Percentiles rank a stretch among this genome's conserved stretches.
phyloP scores from a whole-genome alignment of 2,113 vertebrate species.

The Zosterops lateralis region DNA sequence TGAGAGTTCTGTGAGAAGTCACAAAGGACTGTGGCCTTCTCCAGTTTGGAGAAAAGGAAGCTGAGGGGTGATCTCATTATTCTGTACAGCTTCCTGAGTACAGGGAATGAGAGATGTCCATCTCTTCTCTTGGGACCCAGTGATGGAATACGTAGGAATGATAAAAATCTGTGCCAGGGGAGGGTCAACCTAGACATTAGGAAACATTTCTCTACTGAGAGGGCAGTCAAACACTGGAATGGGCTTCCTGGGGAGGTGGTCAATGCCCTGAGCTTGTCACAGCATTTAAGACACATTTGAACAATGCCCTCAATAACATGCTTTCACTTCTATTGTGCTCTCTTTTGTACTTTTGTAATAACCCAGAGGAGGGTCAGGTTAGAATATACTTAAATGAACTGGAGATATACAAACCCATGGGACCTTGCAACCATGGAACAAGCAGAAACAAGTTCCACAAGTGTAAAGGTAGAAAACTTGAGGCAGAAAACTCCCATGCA shows the following conservation, averaged over 20 bases:
- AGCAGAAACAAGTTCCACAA: not conserved
- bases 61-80: not conserved
- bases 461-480: not conserved
- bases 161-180: not conserved
- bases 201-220: not conserved
- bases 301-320: not conserved
- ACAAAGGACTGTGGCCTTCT: not conserved
- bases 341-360: not conserved
- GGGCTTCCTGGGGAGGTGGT: not conserved
- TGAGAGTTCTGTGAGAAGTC: not conserved
- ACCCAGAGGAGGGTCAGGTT: not conserved
- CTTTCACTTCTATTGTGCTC: not conserved
- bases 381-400: not conserved
- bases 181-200: not conserved
- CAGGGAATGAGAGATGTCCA: not conserved
- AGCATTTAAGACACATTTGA: not conserved
- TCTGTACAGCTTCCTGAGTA: not conserved
- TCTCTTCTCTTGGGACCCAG: not conserved
- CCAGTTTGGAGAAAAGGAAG: not conserved
- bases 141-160: fast-evolving
- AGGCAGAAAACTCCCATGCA: not conserved
- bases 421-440: not conserved
- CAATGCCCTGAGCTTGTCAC: not conserved
- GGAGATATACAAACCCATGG: not conserved
- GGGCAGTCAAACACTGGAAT: not conserved